phyloP scores from a whole-genome alignment of 2,797 vertebrate species.

The Leuciscus waleckii region DNA sequence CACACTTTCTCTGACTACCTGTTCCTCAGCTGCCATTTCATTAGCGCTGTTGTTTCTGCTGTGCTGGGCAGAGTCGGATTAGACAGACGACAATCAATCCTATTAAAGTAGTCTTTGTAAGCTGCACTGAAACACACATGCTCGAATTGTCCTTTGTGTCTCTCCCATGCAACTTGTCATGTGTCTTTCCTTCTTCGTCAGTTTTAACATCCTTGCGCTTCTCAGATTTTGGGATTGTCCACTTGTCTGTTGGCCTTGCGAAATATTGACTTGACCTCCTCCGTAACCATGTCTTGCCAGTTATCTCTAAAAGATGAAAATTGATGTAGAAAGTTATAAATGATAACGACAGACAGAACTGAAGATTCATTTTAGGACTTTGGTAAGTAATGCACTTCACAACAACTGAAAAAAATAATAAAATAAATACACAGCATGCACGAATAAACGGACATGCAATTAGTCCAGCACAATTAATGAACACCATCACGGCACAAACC shows the following conservation, averaged over 20 bases:
- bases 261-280: conserved; percentile 81
- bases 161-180: conserved; percentile 26
- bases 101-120: conserved; percentile 82
- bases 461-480: neutral
- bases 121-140: conserved; percentile 64
- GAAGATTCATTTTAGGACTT: neutral
- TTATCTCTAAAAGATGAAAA: conserved; percentile 72
- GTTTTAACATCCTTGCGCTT: conserved; percentile 34
- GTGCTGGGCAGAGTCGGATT: conserved; percentile 80
- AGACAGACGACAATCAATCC: conserved; percentile 78
- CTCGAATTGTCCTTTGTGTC: conserved; percentile 61
- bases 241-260: conserved; percentile 80
- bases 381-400: neutral
- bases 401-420: neutral
- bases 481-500: conserved; percentile 38
- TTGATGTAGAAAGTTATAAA: conserved; percentile 5
- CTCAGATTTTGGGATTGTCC: conserved; percentile 75
- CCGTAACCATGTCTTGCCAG: conserved; percentile 83
- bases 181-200: conserved; percentile 43
- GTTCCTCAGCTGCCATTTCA: conserved; percentile 75
- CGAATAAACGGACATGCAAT: neutral
- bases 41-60: conserved; percentile 79
- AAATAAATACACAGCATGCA: neutral
- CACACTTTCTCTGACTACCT: conserved; percentile 55
- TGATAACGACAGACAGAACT: neutral